Evolutionary conservation across 2,113 vertebrate genomes (phyloP).

Genomic region (Dipodomys stephensi): DNA sequence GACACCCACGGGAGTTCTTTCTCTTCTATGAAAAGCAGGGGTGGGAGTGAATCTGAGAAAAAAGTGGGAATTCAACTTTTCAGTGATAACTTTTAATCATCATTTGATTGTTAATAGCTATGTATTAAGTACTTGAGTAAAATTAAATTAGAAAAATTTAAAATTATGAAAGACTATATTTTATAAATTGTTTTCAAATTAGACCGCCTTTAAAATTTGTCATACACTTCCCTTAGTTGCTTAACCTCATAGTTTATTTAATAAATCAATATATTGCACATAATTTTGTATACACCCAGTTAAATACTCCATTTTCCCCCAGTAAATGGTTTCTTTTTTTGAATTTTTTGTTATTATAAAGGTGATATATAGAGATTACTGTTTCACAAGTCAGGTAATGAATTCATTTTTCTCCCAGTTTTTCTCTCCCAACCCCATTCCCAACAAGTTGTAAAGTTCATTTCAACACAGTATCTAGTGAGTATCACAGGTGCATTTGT

Average conservation of each 20-base stretch:
- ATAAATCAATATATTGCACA: background rate
- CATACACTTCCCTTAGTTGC: background rate
- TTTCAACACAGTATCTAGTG: no score
- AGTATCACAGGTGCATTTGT: no score
- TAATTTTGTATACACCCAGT: background rate
- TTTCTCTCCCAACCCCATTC: no score
- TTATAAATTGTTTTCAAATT: conserved; percentile 48
- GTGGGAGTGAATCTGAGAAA: background rate
- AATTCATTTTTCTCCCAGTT: no score
- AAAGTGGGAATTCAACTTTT: background rate
- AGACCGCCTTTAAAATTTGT: conserved; percentile 52
- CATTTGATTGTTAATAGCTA: conserved; percentile 28
- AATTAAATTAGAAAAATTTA: conserved; percentile 55
- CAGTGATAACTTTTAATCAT: conserved; percentile 14
- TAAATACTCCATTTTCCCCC: background rate
- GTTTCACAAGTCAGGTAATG: no score
- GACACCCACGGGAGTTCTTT: background rate
- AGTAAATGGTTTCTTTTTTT: no score
- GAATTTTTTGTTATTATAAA: no score
- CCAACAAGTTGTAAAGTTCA: no score
- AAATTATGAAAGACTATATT: conserved; percentile 38
- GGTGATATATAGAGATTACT: no score
- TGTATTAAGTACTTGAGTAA: conserved; percentile 36
- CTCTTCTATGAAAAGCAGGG: background rate
- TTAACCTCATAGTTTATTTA: conserved; percentile 33